Percentiles rank a stretch among this genome's conserved stretches.
Evolutionary conservation across 2,113 vertebrate species (phyloP).

Genomic region (Dolichotis patagonum): DNA sequence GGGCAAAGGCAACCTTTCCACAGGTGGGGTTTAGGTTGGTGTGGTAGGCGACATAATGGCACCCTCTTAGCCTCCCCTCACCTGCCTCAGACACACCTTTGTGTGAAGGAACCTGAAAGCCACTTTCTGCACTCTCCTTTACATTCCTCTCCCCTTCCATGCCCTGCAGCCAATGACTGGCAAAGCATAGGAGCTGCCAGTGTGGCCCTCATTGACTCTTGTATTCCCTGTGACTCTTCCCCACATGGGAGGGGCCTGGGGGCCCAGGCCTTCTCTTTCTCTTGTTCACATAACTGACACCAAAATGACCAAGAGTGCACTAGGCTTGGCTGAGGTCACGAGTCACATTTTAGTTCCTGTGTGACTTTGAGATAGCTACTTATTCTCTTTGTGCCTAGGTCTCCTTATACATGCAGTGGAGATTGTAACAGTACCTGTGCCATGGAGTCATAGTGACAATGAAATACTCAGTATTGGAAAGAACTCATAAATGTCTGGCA

Average conservation of each 20-base stretch:
- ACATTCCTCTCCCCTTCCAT: neutral
- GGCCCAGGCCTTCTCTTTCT: neutral
- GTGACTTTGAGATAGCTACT: neutral
- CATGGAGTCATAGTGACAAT: neutral
- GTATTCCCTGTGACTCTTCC: neutral
- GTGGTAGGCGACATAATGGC: neutral
- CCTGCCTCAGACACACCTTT: neutral
- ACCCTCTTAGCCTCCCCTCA: neutral
- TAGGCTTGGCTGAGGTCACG: neutral
- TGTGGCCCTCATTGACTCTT: neutral
- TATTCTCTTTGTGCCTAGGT: neutral
- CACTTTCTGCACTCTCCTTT: neutral
- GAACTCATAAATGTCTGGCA: neutral
- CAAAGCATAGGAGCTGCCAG: accelerated
- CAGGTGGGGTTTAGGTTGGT: no score
- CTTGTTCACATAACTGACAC: neutral
- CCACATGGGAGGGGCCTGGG: neutral
- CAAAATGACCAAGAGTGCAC: neutral
- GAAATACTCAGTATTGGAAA: neutral
- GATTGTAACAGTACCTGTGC: neutral
- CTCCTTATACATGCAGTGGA: no score
- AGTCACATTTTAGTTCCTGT: neutral
- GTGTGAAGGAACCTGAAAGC: neutral
- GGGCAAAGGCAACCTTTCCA: neutral
- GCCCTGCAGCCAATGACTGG: no score